Evolutionary conservation across 2,797 vertebrate species (phyloP).

Genomic region (Oreochromis grahami): DNA sequence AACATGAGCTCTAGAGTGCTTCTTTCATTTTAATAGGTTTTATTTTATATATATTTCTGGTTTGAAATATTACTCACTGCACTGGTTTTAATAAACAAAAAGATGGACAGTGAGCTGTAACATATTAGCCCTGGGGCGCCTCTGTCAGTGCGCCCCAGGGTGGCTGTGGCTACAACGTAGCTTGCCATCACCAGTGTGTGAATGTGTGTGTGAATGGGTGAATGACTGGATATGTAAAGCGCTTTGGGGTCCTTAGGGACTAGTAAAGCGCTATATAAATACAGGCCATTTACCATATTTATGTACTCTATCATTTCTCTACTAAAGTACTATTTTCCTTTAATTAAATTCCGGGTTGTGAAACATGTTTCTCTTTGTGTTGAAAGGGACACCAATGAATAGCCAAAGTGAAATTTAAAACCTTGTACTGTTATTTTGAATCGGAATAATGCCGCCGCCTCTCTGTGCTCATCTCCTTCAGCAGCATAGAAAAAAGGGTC

Average conservation of each 20-base stretch:
- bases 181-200: too few species aligned
- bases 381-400: background rate
- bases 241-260: too few species aligned
- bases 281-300: too few species aligned
- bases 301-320: background rate
- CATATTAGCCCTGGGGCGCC: too few species aligned
- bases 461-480: background rate
- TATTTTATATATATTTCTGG: background rate
- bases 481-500: background rate
- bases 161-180: too few species aligned
- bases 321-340: background rate
- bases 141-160: too few species aligned
- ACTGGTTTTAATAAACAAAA: background rate
- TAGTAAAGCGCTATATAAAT: too few species aligned
- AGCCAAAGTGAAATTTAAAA: background rate
- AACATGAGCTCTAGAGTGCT: background rate
- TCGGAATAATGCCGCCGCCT: background rate
- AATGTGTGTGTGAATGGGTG: too few species aligned
- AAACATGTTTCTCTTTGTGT: background rate
- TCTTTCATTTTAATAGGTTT: background rate
- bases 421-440: constrained; percentile 6
- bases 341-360: background rate
- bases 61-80: background rate
- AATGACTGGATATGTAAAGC: too few species aligned
- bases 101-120: background rate